A percentile compares a stretch with the other conserved stretches of the same genome.
These are phyloP conservation scores for Drosophila acutilabella DNA, from an alignment of 2,888 invertebrate genomes.

Conservation along the genomic window DNA sequence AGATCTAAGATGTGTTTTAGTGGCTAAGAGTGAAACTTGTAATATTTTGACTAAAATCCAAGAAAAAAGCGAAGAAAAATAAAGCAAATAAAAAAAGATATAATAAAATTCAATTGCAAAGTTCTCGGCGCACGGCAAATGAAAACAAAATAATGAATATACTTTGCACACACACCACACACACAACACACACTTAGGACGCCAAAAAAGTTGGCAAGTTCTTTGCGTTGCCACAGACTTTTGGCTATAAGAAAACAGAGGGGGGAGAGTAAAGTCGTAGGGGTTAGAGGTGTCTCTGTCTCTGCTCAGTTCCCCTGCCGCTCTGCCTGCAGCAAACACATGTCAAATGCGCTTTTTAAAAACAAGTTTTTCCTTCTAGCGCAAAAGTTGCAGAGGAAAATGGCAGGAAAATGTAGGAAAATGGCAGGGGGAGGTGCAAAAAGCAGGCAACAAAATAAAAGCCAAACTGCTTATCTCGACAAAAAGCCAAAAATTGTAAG, in stretches of 20 bases:
- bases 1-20: constrained; percentile 17
- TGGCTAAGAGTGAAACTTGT: constrained; percentile 41
- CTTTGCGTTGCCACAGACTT: constrained; percentile 56
- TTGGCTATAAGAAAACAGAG: constrained; percentile 48
- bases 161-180: constrained; percentile 47
- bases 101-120: constrained; percentile 80
- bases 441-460: constrained; percentile 14
- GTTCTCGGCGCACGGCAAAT: constrained; percentile 62
- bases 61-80: constrained; percentile 23
- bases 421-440: neutral
- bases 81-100: constrained; percentile 31
- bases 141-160: constrained; percentile 76
- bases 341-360: constrained; percentile 76
- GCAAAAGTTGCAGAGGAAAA: constrained; percentile 54
- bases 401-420: neutral
- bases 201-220: constrained; percentile 70
- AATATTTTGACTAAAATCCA: constrained; percentile 59
- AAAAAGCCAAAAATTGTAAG: constrained; percentile 66
- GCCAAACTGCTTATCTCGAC: constrained; percentile 77
- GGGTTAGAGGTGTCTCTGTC: neutral
- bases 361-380: constrained; percentile 81
- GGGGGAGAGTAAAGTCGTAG: neutral
- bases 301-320: constrained; percentile 1
- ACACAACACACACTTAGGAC: constrained; percentile 45
- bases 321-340: constrained; percentile 73